Conservation (phyloP, 2,888 invertebrate species). For the Andrena flavipes region DNA sequence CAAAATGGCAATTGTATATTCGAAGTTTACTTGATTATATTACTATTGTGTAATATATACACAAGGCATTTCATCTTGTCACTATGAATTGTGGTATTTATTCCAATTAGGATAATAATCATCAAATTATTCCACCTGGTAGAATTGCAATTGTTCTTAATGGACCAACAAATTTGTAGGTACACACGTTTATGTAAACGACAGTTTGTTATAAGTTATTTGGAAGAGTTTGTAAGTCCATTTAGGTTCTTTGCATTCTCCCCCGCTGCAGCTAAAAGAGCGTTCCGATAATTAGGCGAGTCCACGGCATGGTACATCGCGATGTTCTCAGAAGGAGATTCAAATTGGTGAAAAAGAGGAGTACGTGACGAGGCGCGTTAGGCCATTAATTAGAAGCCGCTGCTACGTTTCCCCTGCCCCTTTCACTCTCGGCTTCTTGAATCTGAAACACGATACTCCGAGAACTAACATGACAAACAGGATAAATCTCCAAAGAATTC, state of each 20-base stretch:
- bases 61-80: too few relatives aligned
- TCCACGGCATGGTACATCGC: constrained; percentile 21
- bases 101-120: too few relatives aligned
- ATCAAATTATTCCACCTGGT: too few relatives aligned
- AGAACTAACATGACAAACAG: not conserved
- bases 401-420: constrained; percentile 1
- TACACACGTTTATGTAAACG: too few relatives aligned
- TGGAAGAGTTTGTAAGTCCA: not conserved
- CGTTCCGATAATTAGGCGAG: constrained; percentile 40
- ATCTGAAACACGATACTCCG: not conserved
- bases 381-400: constrained; percentile 44
- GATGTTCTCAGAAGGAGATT: constrained; percentile 15
- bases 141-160: too few relatives aligned
- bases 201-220: not conserved
- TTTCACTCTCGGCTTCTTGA: constrained; percentile 10
- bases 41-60: too few relatives aligned
- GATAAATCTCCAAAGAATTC: not conserved
- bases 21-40: too few relatives aligned
- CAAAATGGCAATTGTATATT: too few relatives aligned
- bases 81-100: too few relatives aligned
- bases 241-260: not conserved
- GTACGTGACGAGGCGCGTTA: constrained; percentile 45
- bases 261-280: not conserved
- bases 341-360: constrained; percentile 38
- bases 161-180: too few relatives aligned